Evolutionary conservation across 2,797 vertebrate species (phyloP), one percentile per base, ranked within the genome.

Genomic region (Gouania willdenowi): DNA sequence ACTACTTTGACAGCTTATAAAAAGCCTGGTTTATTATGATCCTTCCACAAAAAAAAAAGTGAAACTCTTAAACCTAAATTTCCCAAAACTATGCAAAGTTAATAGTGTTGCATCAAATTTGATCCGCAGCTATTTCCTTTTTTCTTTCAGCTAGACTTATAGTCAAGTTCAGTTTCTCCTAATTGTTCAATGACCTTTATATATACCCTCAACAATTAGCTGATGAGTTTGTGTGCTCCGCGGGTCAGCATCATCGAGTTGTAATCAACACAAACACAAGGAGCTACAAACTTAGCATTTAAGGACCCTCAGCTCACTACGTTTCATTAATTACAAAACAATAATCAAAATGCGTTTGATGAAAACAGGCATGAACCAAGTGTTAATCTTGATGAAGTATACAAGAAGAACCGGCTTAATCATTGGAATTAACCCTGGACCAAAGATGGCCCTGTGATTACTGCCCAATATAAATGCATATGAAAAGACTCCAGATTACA

Each of bases 141-240:
- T n/a, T n/a, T n/a, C n/a, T n/a, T n/a, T n/a, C n/a, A n/a, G n/a
- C n/a, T n/a, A n/a, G n/a, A n/a, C n/a, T n/a, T n/a, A n/a, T n/a
- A n/a, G n/a, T n/a, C 31, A 53, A 54, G 64, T 64, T 80, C 55
- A 71, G 58, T 75, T 71, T 63, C 33, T 63, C 53, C 64, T 81
- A 73, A 82, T 83, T 82, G 72, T 79, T 56, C 63, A 5, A 46
- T 82, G 83, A 87, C 81, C 82, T 84, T 77, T 66, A 64, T 33
- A 57, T 59, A 76, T 66, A 71, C 56, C 57, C 64, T 63, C 35
- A 53, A 71, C 71, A 88, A 88, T 87, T 88, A 88, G 72, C 66
- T 87, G 82, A 84, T 82, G 82, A 84, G 68, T 73, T 73, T 53
- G 50, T 51, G 46, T 64, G 55, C 75, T 55, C 64, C 50, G 43